These are phyloP conservation scores for Cottoperca gobio DNA, from an alignment of 2,797 vertebrate species.

Conservation along the genomic window DNA sequence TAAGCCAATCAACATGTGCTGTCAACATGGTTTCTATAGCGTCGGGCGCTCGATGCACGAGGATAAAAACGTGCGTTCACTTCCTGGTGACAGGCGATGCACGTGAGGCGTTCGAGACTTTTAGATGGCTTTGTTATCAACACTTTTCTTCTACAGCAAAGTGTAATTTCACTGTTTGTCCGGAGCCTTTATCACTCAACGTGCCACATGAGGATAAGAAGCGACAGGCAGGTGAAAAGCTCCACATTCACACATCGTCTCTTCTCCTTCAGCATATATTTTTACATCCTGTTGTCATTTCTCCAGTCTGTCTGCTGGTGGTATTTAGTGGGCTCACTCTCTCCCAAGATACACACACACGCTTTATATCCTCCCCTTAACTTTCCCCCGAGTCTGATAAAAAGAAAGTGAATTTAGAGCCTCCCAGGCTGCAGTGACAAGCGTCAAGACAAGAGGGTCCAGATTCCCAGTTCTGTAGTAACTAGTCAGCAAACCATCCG, in stretches of 20 bases:
- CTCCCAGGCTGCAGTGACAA: conserved; percentile 23
- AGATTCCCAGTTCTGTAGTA: not conserved
- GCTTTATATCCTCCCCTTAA: conserved; percentile 32
- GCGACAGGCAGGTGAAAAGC: conserved; percentile 41
- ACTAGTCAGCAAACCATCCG: not conserved
- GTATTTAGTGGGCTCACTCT: conserved; percentile 42
- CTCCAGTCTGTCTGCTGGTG: conserved; percentile 6
- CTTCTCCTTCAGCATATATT: not conserved
- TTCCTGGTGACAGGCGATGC: not conserved
- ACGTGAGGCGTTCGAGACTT: not conserved
- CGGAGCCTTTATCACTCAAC: conserved; percentile 46
- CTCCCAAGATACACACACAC: conserved; percentile 6
- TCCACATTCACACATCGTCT: conserved; percentile 11
- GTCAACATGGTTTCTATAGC: conserved; percentile 16
- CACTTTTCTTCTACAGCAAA: not conserved
- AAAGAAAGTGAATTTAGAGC: conserved; percentile 34
- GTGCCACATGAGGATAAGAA: conserved; percentile 50
- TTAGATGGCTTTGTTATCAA: conserved; percentile 37
- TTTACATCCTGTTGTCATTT: conserved; percentile 22
- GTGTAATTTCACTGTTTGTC: conserved; percentile 50
- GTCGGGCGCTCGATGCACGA: not conserved
- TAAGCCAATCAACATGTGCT: conserved; percentile 53
- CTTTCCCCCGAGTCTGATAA: conserved; percentile 47
- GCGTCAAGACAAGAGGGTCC: conserved; percentile 7
- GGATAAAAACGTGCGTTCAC: not conserved